Percentiles rank a stretch among this genome's conserved stretches.
Evolutionary conservation across 2,113 vertebrate genomes (phyloP).

Genomic region (Lepisosteus osseus): DNA sequence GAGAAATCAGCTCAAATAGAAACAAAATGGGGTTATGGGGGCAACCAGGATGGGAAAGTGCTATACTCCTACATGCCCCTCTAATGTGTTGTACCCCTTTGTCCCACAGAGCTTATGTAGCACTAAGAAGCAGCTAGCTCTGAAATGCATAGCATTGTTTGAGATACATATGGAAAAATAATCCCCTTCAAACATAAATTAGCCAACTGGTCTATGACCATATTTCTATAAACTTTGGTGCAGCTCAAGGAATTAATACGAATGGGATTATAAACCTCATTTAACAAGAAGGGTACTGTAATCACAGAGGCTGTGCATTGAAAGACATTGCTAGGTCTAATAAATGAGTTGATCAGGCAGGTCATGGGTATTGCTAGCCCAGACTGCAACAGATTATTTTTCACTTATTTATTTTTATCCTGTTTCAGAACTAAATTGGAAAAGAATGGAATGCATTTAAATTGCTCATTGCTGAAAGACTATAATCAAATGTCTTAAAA

Average conservation of each 20-base stretch:
- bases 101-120: too few relatives aligned
- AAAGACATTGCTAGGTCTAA: background rate
- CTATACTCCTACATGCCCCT: too few relatives aligned
- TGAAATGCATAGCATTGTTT: too few relatives aligned
- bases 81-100: too few relatives aligned
- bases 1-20: too few relatives aligned
- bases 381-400: background rate
- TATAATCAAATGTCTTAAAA: background rate
- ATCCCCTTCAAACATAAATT: too few relatives aligned
- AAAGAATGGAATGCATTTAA: conserved; percentile 2
- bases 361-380: background rate
- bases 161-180: too few relatives aligned
- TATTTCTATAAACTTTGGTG: too few relatives aligned
- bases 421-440: conserved; percentile 4
- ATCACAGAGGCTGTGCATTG: background rate
- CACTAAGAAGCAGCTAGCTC: too few relatives aligned
- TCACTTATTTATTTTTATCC: background rate
- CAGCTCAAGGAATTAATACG: background rate
- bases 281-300: background rate
- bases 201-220: background rate
- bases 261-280: background rate
- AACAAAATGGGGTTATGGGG: too few relatives aligned
- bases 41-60: too few relatives aligned
- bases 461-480: background rate
- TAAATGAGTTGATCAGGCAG: conserved; percentile 1